A percentile compares a stretch with the other conserved stretches of the same genome.
Conservation (phyloP, 2,113 vertebrate species). For the Neopipo cinnamomea region DNA sequence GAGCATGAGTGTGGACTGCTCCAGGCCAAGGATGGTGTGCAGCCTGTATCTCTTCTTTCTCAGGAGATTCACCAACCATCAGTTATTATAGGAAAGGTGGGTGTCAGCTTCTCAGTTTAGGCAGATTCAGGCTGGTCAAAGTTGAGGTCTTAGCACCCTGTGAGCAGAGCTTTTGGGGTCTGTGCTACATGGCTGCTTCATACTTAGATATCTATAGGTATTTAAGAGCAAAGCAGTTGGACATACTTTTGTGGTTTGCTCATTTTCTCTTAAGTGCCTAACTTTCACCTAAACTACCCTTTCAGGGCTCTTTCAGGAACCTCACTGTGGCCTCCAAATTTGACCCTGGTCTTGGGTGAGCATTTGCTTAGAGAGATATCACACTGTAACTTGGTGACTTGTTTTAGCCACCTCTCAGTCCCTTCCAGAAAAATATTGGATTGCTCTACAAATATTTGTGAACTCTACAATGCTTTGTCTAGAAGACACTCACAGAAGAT, state of each 20-base stretch:
- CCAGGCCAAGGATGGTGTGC: neutral
- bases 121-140: neutral
- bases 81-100: neutral
- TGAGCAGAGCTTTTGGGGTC: neutral
- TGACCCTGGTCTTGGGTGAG: neutral
- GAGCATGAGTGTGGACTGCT: fast-evolving
- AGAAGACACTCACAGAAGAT: neutral
- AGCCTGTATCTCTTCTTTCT: neutral
- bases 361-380: neutral
- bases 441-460: fast-evolving
- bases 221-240: neutral
- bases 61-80: neutral
- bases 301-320: neutral
- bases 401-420: neutral
- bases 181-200: neutral
- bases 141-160: fast-evolving
- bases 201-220: neutral
- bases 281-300: neutral
- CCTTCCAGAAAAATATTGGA: neutral
- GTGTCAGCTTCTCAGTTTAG: neutral
- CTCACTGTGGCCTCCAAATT: neutral
- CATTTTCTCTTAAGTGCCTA: neutral
- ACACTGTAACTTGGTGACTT: neutral
- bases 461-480: neutral
- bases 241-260: neutral